Conservation (phyloP, 2,113 vertebrate species). For the Erpornis zantholeuca region DNA sequence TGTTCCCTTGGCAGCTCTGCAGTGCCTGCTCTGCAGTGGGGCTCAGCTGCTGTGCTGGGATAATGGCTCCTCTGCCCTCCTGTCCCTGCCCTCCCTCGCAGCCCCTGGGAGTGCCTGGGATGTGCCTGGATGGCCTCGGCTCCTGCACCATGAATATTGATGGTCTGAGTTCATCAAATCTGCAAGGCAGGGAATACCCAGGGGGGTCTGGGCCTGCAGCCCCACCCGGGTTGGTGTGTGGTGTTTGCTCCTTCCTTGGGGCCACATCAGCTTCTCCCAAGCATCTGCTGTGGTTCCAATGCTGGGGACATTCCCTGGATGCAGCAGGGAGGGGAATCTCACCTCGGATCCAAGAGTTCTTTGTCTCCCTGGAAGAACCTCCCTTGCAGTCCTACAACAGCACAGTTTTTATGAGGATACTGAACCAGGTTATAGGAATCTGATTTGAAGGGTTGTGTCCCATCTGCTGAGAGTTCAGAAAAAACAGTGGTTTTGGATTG, state of each 20-base stretch:
- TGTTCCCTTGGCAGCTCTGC: not conserved
- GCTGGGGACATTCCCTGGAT: not conserved
- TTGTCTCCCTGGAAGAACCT: not conserved
- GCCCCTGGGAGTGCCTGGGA: not conserved
- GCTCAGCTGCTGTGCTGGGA: not conserved
- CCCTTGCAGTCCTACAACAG: not conserved
- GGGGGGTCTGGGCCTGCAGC: not conserved
- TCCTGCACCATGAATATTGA: not conserved
- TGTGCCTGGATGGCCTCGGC: not conserved
- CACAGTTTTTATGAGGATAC: accelerated
- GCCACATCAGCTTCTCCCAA: not conserved
- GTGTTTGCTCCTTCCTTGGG: not conserved
- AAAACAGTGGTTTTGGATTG: not conserved
- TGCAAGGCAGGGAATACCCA: not conserved
- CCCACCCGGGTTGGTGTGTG: not conserved
- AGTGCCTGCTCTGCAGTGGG: accelerated
- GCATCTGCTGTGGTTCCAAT: accelerated
- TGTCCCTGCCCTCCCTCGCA: not conserved
- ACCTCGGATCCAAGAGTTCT: not conserved
- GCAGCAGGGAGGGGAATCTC: not conserved
- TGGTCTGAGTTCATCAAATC: accelerated
- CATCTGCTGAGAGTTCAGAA: not conserved
- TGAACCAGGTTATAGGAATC: not conserved
- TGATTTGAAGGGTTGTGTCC: not conserved
- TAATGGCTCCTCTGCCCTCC: too few relatives aligned